Conservation (phyloP, 2,797 vertebrate species). For the Clarias platycephalus region DNA sequence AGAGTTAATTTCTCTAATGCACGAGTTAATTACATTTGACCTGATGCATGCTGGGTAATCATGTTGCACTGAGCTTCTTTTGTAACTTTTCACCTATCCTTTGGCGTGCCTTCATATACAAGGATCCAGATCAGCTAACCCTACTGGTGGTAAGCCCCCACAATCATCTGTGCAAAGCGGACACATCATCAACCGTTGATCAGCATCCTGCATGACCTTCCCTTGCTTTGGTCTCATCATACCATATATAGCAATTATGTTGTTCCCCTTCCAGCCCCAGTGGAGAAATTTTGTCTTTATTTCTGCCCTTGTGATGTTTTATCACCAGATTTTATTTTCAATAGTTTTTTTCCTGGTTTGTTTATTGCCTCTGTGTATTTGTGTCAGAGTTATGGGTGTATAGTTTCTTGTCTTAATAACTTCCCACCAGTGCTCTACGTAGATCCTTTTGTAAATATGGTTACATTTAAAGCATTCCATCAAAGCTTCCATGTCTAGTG, state of each 20-base stretch:
- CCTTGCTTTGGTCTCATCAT: constrained; percentile 56
- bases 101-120: constrained; percentile 86
- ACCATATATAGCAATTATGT: constrained; percentile 23
- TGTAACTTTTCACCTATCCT: constrained; percentile 83
- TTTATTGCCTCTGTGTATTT: constrained; percentile 17
- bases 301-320: constrained; percentile 15
- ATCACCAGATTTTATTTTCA: not conserved
- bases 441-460: constrained; percentile 17
- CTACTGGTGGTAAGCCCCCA: constrained; percentile 94
- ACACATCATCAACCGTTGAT: constrained; percentile 47
- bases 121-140: constrained; percentile 99
- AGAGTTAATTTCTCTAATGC: constrained; percentile 28
- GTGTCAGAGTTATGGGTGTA: not conserved
- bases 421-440: not conserved
- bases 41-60: constrained; percentile 80
- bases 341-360: not conserved
- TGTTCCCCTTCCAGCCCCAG: not conserved
- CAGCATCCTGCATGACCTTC: constrained; percentile 59
- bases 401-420: not conserved
- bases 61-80: constrained; percentile 72
- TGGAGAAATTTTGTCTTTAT: constrained; percentile 15
- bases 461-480: constrained; percentile 39
- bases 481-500: constrained; percentile 25
- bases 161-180: constrained; percentile 68
- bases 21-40: constrained; percentile 53